These are phyloP conservation scores for Seladonia tumulorum DNA, from an alignment of 2,888 invertebrate species.

Conservation along the genomic window DNA sequence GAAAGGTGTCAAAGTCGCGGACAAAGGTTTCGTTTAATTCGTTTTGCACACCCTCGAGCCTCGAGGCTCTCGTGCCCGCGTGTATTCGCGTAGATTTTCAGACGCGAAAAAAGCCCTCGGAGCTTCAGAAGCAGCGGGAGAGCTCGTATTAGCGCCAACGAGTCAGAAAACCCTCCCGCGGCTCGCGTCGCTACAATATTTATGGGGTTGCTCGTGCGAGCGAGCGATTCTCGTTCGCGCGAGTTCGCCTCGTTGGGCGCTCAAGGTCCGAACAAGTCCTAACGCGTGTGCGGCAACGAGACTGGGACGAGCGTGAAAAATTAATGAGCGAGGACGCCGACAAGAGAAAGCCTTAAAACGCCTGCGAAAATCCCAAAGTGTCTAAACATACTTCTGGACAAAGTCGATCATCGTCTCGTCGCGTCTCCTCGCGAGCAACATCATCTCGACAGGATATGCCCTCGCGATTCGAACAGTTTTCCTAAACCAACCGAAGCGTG, in stretches of 20 bases:
- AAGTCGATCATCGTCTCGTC: constrained; percentile 12
- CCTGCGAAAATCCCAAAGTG: constrained; percentile 38
- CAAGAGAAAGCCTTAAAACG: constrained; percentile 54
- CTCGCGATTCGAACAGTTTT: not conserved
- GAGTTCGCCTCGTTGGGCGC: constrained; percentile 79
- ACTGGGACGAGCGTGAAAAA: constrained; percentile 71
- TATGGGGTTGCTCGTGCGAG: constrained; percentile 80
- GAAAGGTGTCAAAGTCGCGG: constrained; percentile 51
- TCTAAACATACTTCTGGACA: not conserved
- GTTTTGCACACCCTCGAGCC: constrained; percentile 41
- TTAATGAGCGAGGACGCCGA: constrained; percentile 67
- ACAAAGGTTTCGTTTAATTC: constrained; percentile 60
- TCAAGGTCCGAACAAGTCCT: constrained; percentile 75
- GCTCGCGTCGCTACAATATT: constrained; percentile 79
- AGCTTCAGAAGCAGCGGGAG: constrained; percentile 62
- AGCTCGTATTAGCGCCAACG: constrained; percentile 71
- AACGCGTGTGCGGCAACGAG: constrained; percentile 70
- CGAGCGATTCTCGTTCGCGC: constrained; percentile 80
- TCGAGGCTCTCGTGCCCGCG: constrained; percentile 1
- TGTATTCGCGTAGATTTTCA: constrained; percentile 64
- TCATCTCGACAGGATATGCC: not conserved
- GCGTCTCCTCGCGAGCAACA: not conserved
- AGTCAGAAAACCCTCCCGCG: constrained; percentile 73
- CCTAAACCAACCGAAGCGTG: not conserved
- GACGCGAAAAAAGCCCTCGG: constrained; percentile 67